Base-by-base conservation (phyloP, 2,888 invertebrate species). In the Cyclophora albipunctata region DNA sequence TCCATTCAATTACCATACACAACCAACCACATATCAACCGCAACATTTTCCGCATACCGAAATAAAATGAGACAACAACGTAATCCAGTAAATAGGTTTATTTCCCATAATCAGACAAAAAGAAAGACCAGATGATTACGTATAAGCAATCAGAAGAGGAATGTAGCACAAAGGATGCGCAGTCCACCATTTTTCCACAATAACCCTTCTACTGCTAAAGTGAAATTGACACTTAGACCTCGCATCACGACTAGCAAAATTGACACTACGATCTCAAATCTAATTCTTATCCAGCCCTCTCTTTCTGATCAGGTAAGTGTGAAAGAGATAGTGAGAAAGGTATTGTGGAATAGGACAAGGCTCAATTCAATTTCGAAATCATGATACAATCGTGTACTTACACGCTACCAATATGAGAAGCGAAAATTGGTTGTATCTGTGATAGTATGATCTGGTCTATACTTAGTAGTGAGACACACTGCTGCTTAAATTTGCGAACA, bases 341-440 rank as follows among this genome's bases (percentile, higher is more conserved):
- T 55, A 55, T 57, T 54, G 56, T 54, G 67, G 62, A 63, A 65
- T 64, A 70, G 67, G 75, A 75, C 75, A 75, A 74, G 74, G 73
- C 78, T 75, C 77, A 78, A 81, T 79, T 84, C 81, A 84, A 84
- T 84, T 83, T 82, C 67, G 70, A 82, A 83, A 79, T 75, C 77
- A 72, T 72, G 78, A 75, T 74, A 80, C 76, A 76, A 77, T 78
- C 78, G 68, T 67, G 74, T 73, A 75, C 79, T 79, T 80, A 78
- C 67, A 73, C 71, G 81, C 81, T 84, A 84, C 85, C 83, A 82
- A 84, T 82, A 81, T 80, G 82, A 81, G 79, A 78, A 78, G 83
- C 76, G 83, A 78, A 83, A 82, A 84, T 84, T 84, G 82, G 73
- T 69, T 70, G 71, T 69, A 67, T 65, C 75, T 71, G 73, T 75